Percentiles rank a stretch among this genome's conserved stretches.
Evolutionary conservation across 2,113 vertebrate genomes (phyloP).

Genomic region (Paralichthys olivaceus): DNA sequence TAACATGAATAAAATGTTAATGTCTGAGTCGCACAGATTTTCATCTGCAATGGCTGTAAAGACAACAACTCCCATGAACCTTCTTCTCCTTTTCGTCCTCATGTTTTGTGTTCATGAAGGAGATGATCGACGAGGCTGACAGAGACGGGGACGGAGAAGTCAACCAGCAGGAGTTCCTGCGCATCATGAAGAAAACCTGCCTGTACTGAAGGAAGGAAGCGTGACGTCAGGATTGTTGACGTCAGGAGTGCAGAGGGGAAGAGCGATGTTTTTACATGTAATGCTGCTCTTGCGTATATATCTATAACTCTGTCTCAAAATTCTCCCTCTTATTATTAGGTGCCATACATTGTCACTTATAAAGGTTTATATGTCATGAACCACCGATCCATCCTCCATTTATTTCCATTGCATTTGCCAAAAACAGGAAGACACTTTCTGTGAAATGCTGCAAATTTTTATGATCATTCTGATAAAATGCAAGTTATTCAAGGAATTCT

Average conservation of each 20-base stretch:
- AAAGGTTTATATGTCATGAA: constrained; percentile 6
- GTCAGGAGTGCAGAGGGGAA: neutral
- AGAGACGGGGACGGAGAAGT: constrained; percentile 94
- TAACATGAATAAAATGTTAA: too few relatives aligned
- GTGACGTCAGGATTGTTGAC: neutral
- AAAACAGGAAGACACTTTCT: constrained; percentile 24
- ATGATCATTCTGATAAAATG: neutral
- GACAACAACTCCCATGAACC: too few relatives aligned
- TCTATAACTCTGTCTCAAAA: constrained; percentile 12
- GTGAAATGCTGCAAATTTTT: constrained; percentile 58
- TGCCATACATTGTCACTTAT: constrained; percentile 36
- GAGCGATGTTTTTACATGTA: constrained; percentile 22
- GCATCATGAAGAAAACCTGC: constrained; percentile 96
- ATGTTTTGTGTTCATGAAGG: constrained; percentile 76
- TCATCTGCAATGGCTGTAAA: too few relatives aligned
- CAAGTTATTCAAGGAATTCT: constrained; percentile 1
- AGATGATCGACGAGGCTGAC: constrained; percentile 96
- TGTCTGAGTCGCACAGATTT: too few relatives aligned
- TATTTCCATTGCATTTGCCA: constrained; percentile 29
- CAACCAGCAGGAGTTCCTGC: constrained; percentile 93
- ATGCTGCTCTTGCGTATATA: constrained; percentile 46
- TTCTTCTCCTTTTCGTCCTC: neutral
- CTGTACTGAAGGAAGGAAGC: constrained; percentile 84
- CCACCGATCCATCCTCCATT: neutral
- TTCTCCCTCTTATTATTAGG: constrained; percentile 8